Conservation (phyloP, 2,888 invertebrate species). For the Aromia moschata region DNA sequence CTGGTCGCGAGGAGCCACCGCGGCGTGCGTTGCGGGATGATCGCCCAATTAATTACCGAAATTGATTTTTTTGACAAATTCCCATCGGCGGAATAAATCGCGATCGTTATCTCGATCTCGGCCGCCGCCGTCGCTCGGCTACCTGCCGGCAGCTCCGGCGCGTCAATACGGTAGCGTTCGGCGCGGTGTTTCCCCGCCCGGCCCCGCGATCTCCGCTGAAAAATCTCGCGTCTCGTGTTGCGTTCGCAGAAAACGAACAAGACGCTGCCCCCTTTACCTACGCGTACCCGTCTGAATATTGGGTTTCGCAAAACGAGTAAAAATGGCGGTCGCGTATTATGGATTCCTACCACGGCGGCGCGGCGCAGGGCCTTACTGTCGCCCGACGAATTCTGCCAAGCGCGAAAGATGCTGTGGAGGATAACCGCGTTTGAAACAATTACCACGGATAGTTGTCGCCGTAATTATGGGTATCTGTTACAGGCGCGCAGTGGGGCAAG, state of each 20-base stretch:
- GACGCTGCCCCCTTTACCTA: slow-evolving; percentile 16
- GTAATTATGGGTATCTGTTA: too few species aligned
- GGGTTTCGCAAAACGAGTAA: slow-evolving; percentile 30
- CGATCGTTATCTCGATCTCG: slow-evolving; percentile 39
- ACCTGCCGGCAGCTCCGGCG: neutral
- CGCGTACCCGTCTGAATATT: slow-evolving; percentile 34
- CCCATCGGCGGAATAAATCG: slow-evolving; percentile 41
- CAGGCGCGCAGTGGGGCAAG: too few species aligned
- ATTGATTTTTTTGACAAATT: slow-evolving; percentile 48
- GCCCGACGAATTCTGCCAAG: neutral
- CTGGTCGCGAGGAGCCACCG: slow-evolving; percentile 22
- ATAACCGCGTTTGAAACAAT: too few species aligned
- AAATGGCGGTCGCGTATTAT: slow-evolving; percentile 14
- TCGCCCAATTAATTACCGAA: slow-evolving; percentile 40
- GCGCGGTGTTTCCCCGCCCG: slow-evolving; percentile 15
- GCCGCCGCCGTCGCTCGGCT: slow-evolving; percentile 34
- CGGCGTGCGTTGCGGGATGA: slow-evolving; percentile 22
- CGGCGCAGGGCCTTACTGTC: neutral
- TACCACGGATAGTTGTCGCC: too few species aligned
- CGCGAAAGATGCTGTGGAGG: too few species aligned
- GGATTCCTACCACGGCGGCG: neutral
- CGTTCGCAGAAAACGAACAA: slow-evolving; percentile 33
- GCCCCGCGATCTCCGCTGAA: slow-evolving; percentile 36
- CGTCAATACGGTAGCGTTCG: slow-evolving; percentile 38
- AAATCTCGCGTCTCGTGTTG: slow-evolving; percentile 39